Conservation (phyloP, 2,888 invertebrate species). For the Prosopocoilus inquinatus region DNA sequence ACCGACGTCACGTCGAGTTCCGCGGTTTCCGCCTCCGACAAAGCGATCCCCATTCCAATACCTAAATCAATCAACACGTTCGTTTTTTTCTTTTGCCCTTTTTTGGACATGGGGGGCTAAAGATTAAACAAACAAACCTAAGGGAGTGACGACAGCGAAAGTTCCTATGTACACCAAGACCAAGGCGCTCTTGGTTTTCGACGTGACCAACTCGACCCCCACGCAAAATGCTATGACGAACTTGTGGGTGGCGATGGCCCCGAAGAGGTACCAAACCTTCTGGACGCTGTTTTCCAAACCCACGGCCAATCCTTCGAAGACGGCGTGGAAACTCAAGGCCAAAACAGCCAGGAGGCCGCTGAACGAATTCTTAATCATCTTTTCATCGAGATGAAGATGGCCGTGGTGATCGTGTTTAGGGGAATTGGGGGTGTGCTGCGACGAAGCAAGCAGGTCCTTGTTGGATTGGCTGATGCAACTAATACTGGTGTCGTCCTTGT, state of each 20-base stretch:
- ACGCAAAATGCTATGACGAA: constrained; percentile 67
- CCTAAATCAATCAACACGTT: constrained; percentile 53
- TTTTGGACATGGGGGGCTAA: too few species aligned
- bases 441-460: constrained; percentile 20
- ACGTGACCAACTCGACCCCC: constrained; percentile 61
- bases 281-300: constrained; percentile 59
- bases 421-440: constrained; percentile 10
- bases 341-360: constrained; percentile 62
- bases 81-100: too few species aligned
- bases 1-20: constrained; percentile 52
- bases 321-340: constrained; percentile 66
- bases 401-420: constrained; percentile 24
- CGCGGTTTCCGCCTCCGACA: constrained; percentile 49
- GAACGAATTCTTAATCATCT: constrained; percentile 53
- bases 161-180: constrained; percentile 59
- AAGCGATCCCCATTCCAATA: constrained; percentile 61
- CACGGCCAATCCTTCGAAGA: constrained; percentile 68
- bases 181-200: constrained; percentile 51
- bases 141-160: constrained; percentile 66
- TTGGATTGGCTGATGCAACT: constrained; percentile 28
- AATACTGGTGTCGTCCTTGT: constrained; percentile 39
- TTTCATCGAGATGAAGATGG: constrained; percentile 32
- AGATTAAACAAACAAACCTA: constrained; percentile 47
- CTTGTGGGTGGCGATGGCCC: constrained; percentile 67
- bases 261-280: constrained; percentile 62